phyloP scores from a whole-genome alignment of 2,113 vertebrate species.

The Erinaceus europaeus region DNA sequence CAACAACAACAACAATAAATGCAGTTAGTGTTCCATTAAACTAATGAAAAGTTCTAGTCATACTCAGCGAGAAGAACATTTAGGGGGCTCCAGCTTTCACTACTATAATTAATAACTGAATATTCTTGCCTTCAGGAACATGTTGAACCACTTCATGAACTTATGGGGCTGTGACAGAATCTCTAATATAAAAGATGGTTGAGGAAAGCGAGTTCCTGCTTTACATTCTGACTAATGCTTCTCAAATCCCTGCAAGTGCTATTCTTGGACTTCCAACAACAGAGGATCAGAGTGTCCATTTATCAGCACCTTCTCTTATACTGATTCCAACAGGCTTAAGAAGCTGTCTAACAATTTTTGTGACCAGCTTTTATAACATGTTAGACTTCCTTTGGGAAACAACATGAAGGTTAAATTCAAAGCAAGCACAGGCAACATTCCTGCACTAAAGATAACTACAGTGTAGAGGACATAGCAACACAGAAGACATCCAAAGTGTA shows the following conservation, averaged over 20 bases:
- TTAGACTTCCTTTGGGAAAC: background rate
- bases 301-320: background rate
- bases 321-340: background rate
- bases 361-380: background rate
- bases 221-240: background rate
- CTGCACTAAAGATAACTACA: background rate
- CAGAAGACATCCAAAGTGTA: background rate
- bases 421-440: background rate
- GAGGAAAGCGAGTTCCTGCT: background rate
- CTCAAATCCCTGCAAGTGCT: background rate
- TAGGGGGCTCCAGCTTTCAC: background rate
- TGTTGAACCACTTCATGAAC: background rate
- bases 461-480: background rate
- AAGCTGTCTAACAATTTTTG: background rate
- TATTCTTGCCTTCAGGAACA: background rate
- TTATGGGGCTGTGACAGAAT: background rate
- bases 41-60: background rate
- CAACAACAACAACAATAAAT: no score
- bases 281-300: background rate
- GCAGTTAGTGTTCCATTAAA: background rate
- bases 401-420: background rate
- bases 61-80: background rate
- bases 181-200: background rate
- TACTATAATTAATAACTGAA: background rate
- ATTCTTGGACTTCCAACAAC: background rate